Evolutionary conservation across 2,888 invertebrate species (phyloP).

Genomic region (Melieria omissa): DNA sequence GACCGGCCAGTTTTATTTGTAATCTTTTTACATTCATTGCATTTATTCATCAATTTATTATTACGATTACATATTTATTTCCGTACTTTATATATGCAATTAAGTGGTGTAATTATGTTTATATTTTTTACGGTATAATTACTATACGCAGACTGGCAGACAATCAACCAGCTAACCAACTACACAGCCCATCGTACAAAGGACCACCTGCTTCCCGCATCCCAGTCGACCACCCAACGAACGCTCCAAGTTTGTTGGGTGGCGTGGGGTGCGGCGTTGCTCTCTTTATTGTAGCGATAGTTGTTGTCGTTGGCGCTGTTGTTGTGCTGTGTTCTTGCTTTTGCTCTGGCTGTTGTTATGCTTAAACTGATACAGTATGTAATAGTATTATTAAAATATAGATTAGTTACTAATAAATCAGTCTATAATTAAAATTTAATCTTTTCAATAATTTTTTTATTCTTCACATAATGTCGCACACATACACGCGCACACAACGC

Average conservation of each 20-base stretch:
- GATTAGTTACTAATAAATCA: conserved; percentile 67
- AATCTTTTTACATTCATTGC: conserved; percentile 45
- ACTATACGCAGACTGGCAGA: conserved; percentile 11
- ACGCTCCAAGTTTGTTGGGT: neutral
- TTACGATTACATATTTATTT: conserved; percentile 41
- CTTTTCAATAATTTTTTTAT: conserved; percentile 31
- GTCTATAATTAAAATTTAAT: conserved; percentile 65
- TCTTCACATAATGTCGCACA: conserved; percentile 10
- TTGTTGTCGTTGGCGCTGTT: conserved; percentile 10
- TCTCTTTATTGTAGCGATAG: conserved; percentile 5
- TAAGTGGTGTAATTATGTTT: conserved; percentile 20
- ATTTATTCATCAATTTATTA: conserved; percentile 42
- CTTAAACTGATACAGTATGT: conserved; percentile 36
- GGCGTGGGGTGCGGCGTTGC: neutral
- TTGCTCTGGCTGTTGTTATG: conserved; percentile 29
- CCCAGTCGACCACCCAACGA: no score
- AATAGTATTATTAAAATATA: conserved; percentile 54
- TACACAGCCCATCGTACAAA: neutral
- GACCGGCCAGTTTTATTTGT: neutral
- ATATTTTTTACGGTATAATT: conserved; percentile 7
- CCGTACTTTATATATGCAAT: conserved; percentile 28
- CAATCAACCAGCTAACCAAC: conserved; percentile 22
- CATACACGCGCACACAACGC: conserved; percentile 1
- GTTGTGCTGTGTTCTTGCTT: conserved; percentile 30
- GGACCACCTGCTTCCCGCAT: no score